Base-by-base conservation (phyloP, 1,140 invertebrate species). In the Marisa cornuarietis region DNA sequence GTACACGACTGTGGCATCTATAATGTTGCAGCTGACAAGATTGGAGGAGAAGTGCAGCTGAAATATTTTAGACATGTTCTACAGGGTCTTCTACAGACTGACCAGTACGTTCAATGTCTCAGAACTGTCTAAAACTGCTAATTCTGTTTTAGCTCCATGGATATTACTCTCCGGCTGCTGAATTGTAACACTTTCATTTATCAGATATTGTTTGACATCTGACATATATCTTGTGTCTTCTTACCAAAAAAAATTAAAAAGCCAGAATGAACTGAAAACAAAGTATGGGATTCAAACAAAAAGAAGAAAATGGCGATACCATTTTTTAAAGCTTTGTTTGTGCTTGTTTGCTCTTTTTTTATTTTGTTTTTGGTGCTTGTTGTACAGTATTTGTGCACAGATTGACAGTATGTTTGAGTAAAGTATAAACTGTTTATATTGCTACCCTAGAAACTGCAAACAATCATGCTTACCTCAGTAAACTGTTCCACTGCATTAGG, bases 21-120 rank as follows among this genome's bases (percentile, higher is more conserved):
- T 24, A 75, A 75, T 26, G 73, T 75, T n/a, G 73, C 54, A 16
- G 54, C 58, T 11, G 73, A 75, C 73, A 75, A 52, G 16, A 52
- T 24, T 22, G 58, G 24, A 26, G 73, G 73, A 26, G 73, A 26
- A 24, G 58, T 9, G 58, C 73, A 75, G 26, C 58, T 75, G 20
- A n/a, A 26, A 24, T 75, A 51, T 24, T 75, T 75, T 31, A 11
- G 11, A 11, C 73, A 58, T 13, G 14, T 75, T n/a, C 24, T 75
- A 52, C 51, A 75, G 10, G 54, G 62, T 22, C 54, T 75, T 52
- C 8, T 75, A 6, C 20, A 76, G n/a, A 31, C 75, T 31, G 22
- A 76, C 42, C 31, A 49, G 75, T 76, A n/a, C 20, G 75, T 76
- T 11, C 11, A 16, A 9, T 52, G 9, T 26, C 31, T 61, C 22